Evolutionary conservation across 2,888 invertebrate genomes (phyloP), one percentile per base, ranked within the genome.

Genomic region (Volucella inanis): DNA sequence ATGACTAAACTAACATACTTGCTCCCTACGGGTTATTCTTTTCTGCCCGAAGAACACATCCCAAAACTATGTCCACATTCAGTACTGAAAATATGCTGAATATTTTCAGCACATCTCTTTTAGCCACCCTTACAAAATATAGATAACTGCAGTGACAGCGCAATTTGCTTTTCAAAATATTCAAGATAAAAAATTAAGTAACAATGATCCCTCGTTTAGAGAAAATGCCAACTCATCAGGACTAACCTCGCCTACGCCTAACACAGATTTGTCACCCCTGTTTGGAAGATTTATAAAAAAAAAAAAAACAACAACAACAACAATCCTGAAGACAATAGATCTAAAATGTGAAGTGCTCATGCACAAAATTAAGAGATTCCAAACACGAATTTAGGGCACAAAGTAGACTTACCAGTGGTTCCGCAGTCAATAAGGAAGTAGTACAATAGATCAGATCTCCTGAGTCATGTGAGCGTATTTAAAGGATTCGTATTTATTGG

Each of bases 321-420:
- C 54, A 68, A 72, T 39, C 59, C 52, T 54, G 45, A 18, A 49
- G 77, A 71, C 49, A 78, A 71, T 43, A 78, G 49, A 77, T 74
- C 59, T 47, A 31, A 68, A 68, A 77, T 52, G 78, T 68, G 67
- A 77, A 74, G 71, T 72, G 68, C 64, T 78, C 78, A 72, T 83
- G 76, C 78, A 77, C 68, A 78, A 83, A 78, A 83, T 78, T 83
- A 74, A 83, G 68, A 74, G 77, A 74, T 78, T 83, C 78, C 52
- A 64, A 18, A 14, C 78, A 74, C 64, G 78, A 78, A 68, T 68
- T 49, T 65, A 39, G 67, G 38, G 47, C 62, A 72, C 31, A 61
- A 41, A 50, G 43, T 61, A 59, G 57, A 49, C 31, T 39, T 45
- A 64, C 41, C 49, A 15, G 11, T 4, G 38, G 45, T 50, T 50